Conservation (phyloP, 2,888 invertebrate genomes). For the Agonopterix subpropinquella region DNA sequence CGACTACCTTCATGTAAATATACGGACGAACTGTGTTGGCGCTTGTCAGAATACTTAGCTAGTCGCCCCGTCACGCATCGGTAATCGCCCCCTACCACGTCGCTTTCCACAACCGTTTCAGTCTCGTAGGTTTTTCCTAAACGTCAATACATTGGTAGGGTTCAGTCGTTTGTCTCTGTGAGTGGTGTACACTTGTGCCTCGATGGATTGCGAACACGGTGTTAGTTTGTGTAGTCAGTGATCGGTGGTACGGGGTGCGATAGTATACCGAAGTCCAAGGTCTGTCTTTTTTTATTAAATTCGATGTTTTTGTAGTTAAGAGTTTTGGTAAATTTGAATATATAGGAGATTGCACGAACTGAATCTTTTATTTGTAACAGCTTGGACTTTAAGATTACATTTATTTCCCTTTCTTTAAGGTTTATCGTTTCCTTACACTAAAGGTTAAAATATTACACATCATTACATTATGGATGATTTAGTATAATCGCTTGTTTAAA, state of each 20-base stretch:
- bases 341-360: background rate
- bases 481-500: no score
- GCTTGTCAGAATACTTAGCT: background rate
- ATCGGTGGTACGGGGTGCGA: background rate
- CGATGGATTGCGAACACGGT: slow-evolving; percentile 38
- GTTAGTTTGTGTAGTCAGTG: no score
- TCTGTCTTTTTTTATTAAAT: slow-evolving; percentile 13
- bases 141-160: slow-evolving; percentile 22
- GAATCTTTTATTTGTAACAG: background rate
- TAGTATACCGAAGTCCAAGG: slow-evolving; percentile 50
- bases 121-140: slow-evolving; percentile 29
- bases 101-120: slow-evolving; percentile 22
- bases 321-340: no score
- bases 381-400: no score
- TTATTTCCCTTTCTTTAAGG: no score
- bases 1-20: no score
- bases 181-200: slow-evolving; percentile 27
- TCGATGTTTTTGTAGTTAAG: no score
- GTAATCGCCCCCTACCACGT: slow-evolving; percentile 51
- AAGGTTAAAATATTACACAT: no score
- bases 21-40: no score
- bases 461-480: no score
- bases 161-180: slow-evolving; percentile 30
- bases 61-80: slow-evolving; percentile 51
- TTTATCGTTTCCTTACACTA: no score